Base-by-base conservation (phyloP, 2,888 invertebrate genomes). In the Tetramorium bicarinatum region DNA sequence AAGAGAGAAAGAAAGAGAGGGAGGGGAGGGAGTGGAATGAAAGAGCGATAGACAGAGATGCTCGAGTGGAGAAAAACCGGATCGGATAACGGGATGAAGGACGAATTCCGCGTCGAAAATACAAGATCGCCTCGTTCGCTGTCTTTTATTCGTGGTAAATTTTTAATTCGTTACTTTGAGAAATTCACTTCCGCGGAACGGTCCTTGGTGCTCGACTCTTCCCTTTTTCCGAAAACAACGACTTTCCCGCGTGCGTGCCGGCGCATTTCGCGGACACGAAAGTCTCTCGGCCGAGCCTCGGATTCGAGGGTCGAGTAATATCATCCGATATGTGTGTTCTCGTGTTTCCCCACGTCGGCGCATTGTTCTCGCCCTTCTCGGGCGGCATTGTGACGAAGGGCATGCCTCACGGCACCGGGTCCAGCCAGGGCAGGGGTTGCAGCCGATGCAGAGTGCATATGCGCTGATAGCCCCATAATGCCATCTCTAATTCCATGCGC, bases 401-500 rank as follows among this genome's bases (percentile, higher is more conserved):
- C 88, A 89, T 87, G 88, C 87, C 86, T 89, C 89, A 88, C 85
- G 88, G 88, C 87, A 85, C 74, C 71, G 80, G 41, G 56, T 52
- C 56, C 9, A 44, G 21, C 0, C 66, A 38, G 56, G 56, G 61
- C 38, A 61, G 80, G 89, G 89, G 89, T 80, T 77, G 89, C 89
- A 84, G 62, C 88, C 72, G 85, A 86, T 89, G 88, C 92, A 89
- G 93, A 92, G 92, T 94, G 94, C 94, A 93, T 93, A 93, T 92
- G 93, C 92, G 92, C 92, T 92, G 95, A 94, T 95, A 94, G 93
- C 90, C 89, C 91, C 91, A 92, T 94, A 94, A 94, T 94, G 94
- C 95, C 94, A 92, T 94, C 94, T 95, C 94, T 95, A 94, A 95
- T 95, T 94, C 95, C 94, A 91, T 93, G 91, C 93, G 91, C 93